phyloP scores from a whole-genome alignment of 1,140 invertebrate species.

The Procambarus clarkii region DNA sequence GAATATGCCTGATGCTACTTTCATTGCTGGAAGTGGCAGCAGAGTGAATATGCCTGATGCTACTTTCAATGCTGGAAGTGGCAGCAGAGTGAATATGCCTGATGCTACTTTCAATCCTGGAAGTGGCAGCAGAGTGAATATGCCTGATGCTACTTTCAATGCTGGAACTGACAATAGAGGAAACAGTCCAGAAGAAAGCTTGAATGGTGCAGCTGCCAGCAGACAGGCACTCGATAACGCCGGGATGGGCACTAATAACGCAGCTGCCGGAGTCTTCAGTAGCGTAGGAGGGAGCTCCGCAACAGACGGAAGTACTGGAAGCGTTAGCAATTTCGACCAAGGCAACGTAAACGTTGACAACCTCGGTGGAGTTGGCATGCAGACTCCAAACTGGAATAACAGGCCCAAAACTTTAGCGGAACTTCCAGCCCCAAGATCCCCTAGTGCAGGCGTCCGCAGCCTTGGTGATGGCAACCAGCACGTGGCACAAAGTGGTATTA shows the following conservation, averaged over 20 bases:
- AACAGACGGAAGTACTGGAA: neutral
- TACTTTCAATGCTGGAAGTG: neutral
- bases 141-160: neutral
- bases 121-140: neutral
- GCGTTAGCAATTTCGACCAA: too few relatives aligned
- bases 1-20: neutral
- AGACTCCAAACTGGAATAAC: neutral
- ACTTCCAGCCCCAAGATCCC: neutral
- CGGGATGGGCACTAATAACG: neutral
- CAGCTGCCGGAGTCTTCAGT: constrained; percentile 1
- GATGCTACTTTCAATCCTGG: neutral
- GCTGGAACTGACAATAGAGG: neutral
- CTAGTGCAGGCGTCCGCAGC: neutral
- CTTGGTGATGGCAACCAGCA: constrained; percentile 35
- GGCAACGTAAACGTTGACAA: neutral
- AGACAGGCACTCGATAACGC: neutral
- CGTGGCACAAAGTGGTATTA: too few relatives aligned
- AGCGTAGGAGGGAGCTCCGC: neutral
- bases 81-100: neutral
- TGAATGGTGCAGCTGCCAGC: neutral
- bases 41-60: neutral
- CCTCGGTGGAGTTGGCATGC: neutral
- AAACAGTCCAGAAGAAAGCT: neutral
- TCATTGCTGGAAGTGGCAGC: neutral
- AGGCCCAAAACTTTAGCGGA: neutral